Evolutionary conservation across 92 coral and sea anemone species (phyloP), one percentile per base, ranked within the genome.

Genomic region (Zoanthus solanderi): DNA sequence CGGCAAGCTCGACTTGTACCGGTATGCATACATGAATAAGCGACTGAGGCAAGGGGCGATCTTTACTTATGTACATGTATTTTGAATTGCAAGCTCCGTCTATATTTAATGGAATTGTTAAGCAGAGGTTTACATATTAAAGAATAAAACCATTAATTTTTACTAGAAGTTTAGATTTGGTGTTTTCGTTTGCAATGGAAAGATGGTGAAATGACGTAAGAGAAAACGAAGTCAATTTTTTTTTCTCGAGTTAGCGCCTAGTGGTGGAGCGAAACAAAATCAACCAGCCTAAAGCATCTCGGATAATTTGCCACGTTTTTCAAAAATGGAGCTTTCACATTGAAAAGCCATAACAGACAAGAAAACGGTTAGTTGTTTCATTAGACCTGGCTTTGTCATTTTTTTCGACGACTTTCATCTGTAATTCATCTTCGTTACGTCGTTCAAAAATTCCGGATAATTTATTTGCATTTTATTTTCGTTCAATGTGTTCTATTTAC

Each of bases 11-110:
- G 10, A 4, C 89, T 84, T 89, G 94, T 91, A 88, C 60, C 85
- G 98, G 98, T 83, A 95, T 95, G 98, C 98, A 95, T 95, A 95
- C 94, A 95, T 95, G 98, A 95, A 95, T 95, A 95, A 87, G 91
- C 56, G 56, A 50, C 56, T 50, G 56, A 68, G 89, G 87, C 78
- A 84, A 87, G 86, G 75, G 69, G 91, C 88, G 90, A 87, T 89
- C 92, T 94, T 68, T 94, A 94, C 92, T 93, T 95, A 95, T 91
- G 87, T 92, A 90, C 78, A 92, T 92, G 88, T 95, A 95, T 95
- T 89, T 91, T 92, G 90, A 92, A 93, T 83, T 89, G 83, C 91
- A 72, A 79, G 79, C 87, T 90, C 88, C 92, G 94, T 95, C 90
- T 95, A 95, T 95, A 91, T 95, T 95, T 95, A 95, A 95, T 95